Conservation (phyloP, 2,797 vertebrate species). For the Acrocephalus scirpaceus region DNA sequence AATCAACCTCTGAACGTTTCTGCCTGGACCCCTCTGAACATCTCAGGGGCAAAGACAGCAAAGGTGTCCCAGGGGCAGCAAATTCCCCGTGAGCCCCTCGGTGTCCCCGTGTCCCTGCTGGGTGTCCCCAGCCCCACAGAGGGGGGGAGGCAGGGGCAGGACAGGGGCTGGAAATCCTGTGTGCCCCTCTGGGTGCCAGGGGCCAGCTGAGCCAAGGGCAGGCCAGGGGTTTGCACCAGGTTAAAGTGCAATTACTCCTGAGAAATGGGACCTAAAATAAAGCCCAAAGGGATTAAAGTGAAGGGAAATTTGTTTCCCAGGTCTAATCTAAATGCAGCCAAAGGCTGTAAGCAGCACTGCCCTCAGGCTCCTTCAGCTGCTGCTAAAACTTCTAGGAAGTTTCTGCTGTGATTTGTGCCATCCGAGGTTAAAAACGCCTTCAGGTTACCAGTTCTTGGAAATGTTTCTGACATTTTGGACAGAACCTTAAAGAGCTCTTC, state of each 20-base stretch:
- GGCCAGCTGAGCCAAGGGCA: not conserved
- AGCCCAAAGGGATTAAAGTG: not conserved
- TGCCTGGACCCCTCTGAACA: not conserved
- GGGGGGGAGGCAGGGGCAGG: not conserved
- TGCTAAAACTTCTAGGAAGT: not conserved
- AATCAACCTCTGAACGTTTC: not conserved
- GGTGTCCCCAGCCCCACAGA: not conserved
- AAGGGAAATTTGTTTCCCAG: not conserved
- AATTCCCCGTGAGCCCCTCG: not conserved
- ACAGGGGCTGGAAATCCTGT: not conserved
- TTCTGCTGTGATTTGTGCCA: not conserved
- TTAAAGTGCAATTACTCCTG: not conserved
- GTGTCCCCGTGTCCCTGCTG: not conserved
- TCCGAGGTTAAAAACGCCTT: not conserved
- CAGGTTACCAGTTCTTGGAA: not conserved
- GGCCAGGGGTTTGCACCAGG: rapidly evolving
- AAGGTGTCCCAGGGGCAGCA: not conserved
- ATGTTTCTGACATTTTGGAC: not conserved
- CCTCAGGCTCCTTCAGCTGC: not conserved
- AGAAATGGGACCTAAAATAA: too few species aligned
- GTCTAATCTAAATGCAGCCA: not conserved
- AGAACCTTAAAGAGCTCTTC: not conserved
- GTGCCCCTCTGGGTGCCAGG: not conserved
- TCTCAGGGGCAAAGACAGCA: not conserved
- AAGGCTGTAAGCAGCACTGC: not conserved